These are phyloP conservation scores for Drosophila nigromelanica DNA, from an alignment of 1,140 invertebrate genomes.

Conservation along the genomic window DNA sequence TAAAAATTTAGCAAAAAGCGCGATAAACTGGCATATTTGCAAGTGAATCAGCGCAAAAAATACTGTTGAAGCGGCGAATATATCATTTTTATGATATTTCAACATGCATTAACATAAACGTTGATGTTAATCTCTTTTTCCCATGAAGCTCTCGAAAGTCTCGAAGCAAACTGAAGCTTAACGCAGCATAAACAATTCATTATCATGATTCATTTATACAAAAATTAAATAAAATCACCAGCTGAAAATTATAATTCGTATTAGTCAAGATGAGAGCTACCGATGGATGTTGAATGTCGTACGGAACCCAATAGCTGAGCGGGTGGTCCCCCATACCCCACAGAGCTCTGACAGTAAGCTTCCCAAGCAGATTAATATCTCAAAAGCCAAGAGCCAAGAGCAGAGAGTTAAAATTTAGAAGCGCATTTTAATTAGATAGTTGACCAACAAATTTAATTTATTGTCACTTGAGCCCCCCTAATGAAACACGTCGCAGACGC, in stretches of 20 bases:
- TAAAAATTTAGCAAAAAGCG: slow-evolving; percentile 23
- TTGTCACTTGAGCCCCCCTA: slow-evolving; percentile 72
- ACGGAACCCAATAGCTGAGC: slow-evolving; percentile 39
- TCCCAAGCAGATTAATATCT: slow-evolving; percentile 81
- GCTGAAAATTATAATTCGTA: slow-evolving; percentile 57
- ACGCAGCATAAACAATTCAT: slow-evolving; percentile 77
- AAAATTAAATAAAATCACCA: slow-evolving; percentile 68
- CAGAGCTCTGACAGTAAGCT: slow-evolving; percentile 56
- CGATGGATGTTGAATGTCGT: slow-evolving; percentile 40
- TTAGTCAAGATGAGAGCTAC: slow-evolving; percentile 78
- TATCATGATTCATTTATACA: slow-evolving; percentile 78
- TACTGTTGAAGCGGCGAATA: slow-evolving; percentile 56
- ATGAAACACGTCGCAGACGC: slow-evolving; percentile 66
- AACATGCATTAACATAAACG: slow-evolving; percentile 74
- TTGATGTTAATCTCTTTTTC: slow-evolving; percentile 79
- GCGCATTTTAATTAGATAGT: slow-evolving; percentile 78
- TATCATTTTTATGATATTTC: slow-evolving; percentile 75
- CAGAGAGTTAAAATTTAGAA: slow-evolving; percentile 16
- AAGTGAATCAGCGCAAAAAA: slow-evolving; percentile 69
- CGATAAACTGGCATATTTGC: slow-evolving; percentile 47
- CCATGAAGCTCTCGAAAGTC: slow-evolving; percentile 62
- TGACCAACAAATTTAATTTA: slow-evolving; percentile 75
- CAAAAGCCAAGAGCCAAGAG: slow-evolving; percentile 35
- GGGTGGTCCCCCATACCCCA: slow-evolving; percentile 55
- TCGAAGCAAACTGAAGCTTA: slow-evolving; percentile 24